Evolutionary conservation across 1,140 invertebrate species (phyloP), one percentile per base, ranked within the genome.

Genomic region (Neodiprion lecontei): DNA sequence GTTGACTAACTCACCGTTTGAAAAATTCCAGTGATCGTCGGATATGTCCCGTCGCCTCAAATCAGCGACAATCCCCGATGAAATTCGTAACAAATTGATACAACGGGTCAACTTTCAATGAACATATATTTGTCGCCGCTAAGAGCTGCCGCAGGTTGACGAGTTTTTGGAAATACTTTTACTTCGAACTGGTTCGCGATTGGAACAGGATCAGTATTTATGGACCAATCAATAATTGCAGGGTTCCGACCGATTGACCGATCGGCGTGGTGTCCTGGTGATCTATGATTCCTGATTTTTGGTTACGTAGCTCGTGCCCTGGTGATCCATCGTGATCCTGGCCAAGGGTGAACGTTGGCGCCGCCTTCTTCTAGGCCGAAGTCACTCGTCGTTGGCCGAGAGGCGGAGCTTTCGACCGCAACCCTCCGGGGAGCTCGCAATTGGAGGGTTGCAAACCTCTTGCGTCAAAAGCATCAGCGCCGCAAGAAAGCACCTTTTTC

Each of bases 251-350:
- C 71, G 75, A 78, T 78, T 74, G 70, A 75, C 73, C 70, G 73
- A 73, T 72, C 73, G 67, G 40, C 73, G 48, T 72, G 50, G 21
- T 48, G 17, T 49, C 72, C 75, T 49, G 70, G 72, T 78, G 75
- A 80, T 77, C 75, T 77, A 75, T 80, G 72, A 75, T 75, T 80
- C 76, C 67, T 82, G 79, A 81, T 81, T 84, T 80, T 81, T 79
- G 72, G 73, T 76, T 78, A 76, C 70, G 53, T 75, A 66, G 48
- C 71, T 74, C 67, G 71, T 11, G 12, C 72, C 53, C 53, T 67
- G 74, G 53, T 73, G 74, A 73, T 75, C 74, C 70, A 73, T 69
- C 70, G 72, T 81, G 75, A 81, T 80, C 79, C 76, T 70, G 68
- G 71, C 74, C 53, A 74, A 76, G 77, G 77, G 75, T 78, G 74